Conservation (phyloP, 2,113 vertebrate species). For the Chroicocephalus ridibundus region DNA sequence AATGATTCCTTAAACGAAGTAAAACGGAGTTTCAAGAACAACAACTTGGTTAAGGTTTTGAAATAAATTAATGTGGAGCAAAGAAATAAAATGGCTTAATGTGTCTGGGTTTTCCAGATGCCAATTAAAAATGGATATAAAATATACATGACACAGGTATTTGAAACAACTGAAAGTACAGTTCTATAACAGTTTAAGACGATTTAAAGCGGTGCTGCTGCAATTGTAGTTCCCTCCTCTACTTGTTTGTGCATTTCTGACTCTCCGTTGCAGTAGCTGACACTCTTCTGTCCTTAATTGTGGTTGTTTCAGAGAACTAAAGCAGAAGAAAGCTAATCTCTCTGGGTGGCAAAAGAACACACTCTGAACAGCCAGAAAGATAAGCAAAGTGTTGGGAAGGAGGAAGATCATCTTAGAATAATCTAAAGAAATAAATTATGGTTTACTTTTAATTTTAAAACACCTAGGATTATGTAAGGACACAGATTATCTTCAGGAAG, state of each 20-base stretch:
- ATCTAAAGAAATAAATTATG: background rate
- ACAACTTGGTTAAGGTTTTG: background rate
- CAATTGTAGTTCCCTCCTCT: background rate
- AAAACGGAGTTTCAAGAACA: background rate
- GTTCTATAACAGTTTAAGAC: background rate
- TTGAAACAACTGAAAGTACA: background rate
- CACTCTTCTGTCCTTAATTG: background rate
- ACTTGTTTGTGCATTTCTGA: background rate
- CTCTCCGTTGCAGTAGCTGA: background rate
- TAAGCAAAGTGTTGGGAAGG: background rate
- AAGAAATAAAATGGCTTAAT: background rate
- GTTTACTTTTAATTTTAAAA: background rate
- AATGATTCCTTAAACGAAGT: background rate
- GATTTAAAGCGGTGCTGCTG: background rate
- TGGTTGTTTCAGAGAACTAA: background rate
- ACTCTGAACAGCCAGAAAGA: background rate
- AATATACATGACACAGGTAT: background rate
- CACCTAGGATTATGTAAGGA: background rate
- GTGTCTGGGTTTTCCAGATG: background rate
- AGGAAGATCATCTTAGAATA: background rate
- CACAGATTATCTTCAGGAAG: background rate
- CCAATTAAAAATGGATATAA: background rate
- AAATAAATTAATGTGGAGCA: background rate
- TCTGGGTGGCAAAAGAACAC: background rate
- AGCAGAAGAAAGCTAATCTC: background rate